These are phyloP conservation scores for Gymnogyps californianus DNA, from an alignment of 2,113 vertebrate genomes.

Conservation along the genomic window DNA sequence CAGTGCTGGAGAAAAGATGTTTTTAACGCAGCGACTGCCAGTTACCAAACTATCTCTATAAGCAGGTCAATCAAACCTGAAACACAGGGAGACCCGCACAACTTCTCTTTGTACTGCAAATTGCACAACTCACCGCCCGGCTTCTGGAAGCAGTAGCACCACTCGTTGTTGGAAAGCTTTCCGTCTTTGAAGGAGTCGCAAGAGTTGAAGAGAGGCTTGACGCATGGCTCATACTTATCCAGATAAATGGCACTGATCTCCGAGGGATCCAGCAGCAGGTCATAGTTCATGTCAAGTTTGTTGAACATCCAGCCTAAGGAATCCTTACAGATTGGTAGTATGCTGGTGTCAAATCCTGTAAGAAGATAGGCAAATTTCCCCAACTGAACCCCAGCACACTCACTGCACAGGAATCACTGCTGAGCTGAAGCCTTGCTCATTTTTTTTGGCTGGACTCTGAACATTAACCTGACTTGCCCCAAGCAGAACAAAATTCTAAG, in stretches of 20 bases:
- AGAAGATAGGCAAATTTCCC: neutral
- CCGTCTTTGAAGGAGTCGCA: conserved; percentile 90
- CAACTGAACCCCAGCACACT: neutral
- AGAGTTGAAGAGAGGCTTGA: conserved; percentile 86
- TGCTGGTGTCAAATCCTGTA: conserved; percentile 93
- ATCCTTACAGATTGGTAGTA: conserved; percentile 96
- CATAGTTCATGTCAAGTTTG: conserved; percentile 97
- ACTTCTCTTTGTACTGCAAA: neutral
- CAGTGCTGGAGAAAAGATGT: neutral
- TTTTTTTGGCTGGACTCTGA: neutral
- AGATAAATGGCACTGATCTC: conserved; percentile 95
- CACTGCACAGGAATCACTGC: neutral
- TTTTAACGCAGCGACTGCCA: neutral
- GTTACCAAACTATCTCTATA: neutral
- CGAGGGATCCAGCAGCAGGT: conserved; percentile 92
- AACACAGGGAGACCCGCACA: neutral
- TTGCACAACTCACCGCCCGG: conserved; percentile 69
- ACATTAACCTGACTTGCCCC: neutral
- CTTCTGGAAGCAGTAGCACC: conserved; percentile 89
- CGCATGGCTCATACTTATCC: conserved; percentile 92
- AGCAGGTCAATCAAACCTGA: neutral
- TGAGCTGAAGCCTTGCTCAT: neutral
- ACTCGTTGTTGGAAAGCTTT: conserved; percentile 86
- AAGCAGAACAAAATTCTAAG: neutral
- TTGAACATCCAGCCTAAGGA: conserved; percentile 99